Conservation (phyloP, 1,140 invertebrate species). For the Eurosta solidaginis region DNA sequence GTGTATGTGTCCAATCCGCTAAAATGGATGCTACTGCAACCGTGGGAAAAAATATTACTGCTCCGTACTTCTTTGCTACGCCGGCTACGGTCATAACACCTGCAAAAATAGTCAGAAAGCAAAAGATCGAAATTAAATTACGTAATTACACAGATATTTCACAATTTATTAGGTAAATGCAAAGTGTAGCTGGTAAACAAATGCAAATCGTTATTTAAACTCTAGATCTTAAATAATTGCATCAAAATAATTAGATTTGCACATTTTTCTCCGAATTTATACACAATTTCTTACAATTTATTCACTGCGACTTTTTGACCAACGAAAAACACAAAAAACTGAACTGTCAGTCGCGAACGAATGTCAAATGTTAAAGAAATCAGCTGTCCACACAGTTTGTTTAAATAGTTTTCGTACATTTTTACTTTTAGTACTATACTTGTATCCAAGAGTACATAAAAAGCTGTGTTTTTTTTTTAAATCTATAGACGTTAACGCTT, state of each 20-base stretch:
- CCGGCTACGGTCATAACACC: constrained; percentile 50
- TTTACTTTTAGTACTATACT: neutral
- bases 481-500: no score
- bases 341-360: neutral
- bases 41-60: constrained; percentile 69
- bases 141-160: constrained; percentile 20
- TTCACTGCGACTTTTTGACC: neutral
- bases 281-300: constrained; percentile 10
- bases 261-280: neutral
- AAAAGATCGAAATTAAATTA: neutral
- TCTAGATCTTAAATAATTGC: no score
- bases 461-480: no score
- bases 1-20: constrained; percentile 72
- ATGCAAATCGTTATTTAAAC: no score
- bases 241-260: neutral
- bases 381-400: neutral
- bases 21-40: constrained; percentile 65
- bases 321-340: neutral
- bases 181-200: no score
- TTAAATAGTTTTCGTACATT: neutral
- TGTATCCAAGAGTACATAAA: neutral
- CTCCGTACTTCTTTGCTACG: constrained; percentile 63
- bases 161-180: neutral
- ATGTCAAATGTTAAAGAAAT: neutral
- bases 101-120: constrained; percentile 38